Evolutionary conservation across 2,888 invertebrate genomes (phyloP).

Genomic region (Anorthoa munda): DNA sequence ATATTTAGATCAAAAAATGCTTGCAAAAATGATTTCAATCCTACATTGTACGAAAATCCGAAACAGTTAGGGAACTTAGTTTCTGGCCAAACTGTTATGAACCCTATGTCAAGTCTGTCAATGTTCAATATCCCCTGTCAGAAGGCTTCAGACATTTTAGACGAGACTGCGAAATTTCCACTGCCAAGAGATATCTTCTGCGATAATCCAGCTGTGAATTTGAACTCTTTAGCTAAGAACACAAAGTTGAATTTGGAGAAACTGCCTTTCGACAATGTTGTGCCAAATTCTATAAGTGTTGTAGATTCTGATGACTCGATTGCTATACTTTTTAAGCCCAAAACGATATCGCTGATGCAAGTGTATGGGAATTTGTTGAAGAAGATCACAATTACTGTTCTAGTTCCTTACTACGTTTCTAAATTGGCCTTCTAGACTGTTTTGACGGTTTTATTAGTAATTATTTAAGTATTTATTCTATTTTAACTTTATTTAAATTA

Average conservation of each 20-base stretch:
- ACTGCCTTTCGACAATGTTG: conserved; percentile 49
- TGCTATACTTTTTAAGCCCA: conserved; percentile 75
- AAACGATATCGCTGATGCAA: conserved; percentile 73
- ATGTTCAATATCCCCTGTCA: conserved; percentile 76
- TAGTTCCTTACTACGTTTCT: conserved; percentile 77
- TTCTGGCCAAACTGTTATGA: conserved; percentile 38
- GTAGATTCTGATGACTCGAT: conserved; percentile 70
- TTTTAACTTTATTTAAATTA: conserved; percentile 26
- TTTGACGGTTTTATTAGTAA: background rate
- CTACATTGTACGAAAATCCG: conserved; percentile 34
- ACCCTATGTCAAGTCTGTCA: conserved; percentile 40
- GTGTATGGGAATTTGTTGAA: conserved; percentile 76
- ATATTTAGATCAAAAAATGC: conserved; percentile 40
- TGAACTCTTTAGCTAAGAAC: conserved; percentile 53
- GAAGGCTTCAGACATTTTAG: conserved; percentile 73
- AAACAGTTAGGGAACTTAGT: conserved; percentile 38
- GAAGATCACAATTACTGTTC: conserved; percentile 74
- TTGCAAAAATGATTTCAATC: conserved; percentile 28
- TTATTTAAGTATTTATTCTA: conserved; percentile 41
- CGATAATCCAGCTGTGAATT: conserved; percentile 47
- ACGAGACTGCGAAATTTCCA: conserved; percentile 62
- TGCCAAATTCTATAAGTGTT: conserved; percentile 62
- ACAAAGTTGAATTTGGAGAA: conserved; percentile 62
- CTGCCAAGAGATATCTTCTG: conserved; percentile 58
- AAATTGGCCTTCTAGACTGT: conserved; percentile 53